phyloP scores from a whole-genome alignment of 2,888 invertebrate species.

The Sesia apiformis region DNA sequence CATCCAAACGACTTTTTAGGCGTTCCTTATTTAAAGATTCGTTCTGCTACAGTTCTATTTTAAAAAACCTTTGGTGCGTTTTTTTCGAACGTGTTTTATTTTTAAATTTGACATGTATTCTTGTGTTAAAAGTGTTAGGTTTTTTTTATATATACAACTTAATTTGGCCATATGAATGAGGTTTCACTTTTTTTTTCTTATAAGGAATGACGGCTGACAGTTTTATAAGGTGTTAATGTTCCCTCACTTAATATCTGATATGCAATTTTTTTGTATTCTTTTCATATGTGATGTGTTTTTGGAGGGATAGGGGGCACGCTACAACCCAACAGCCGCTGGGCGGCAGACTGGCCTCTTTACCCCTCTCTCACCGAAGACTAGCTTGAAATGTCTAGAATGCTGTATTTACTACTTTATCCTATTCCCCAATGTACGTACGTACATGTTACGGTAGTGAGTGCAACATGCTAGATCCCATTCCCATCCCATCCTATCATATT shows the following conservation, averaged over 20 bases:
- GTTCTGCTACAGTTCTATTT: slow-evolving; percentile 35
- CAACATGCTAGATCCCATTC: no score
- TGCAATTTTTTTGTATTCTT: not conserved
- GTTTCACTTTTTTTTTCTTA: slow-evolving; percentile 1
- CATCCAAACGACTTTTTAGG: slow-evolving; percentile 31
- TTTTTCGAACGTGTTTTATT: slow-evolving; percentile 14
- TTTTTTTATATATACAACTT: slow-evolving; percentile 1
- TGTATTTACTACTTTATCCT: no score
- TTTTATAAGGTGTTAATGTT: slow-evolving; percentile 8
- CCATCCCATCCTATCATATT: no score
- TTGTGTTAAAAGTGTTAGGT: slow-evolving; percentile 1
- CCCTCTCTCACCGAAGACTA: no score
- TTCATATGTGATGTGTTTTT: no score
- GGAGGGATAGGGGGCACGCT: no score
- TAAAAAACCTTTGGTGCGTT: slow-evolving; percentile 15
- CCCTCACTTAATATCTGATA: slow-evolving; percentile 5
- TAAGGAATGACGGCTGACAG: slow-evolving; percentile 4
- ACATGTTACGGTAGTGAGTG: no score
- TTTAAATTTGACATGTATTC: slow-evolving; percentile 11
- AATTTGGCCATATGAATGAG: not conserved
- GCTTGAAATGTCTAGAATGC: no score
- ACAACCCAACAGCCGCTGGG: no score
- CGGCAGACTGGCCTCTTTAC: no score
- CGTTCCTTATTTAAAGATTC: slow-evolving; percentile 39
- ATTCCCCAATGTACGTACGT: no score